Base-by-base conservation (phyloP, 2,888 invertebrate genomes). In the Leptarthrus brevirostris region DNA sequence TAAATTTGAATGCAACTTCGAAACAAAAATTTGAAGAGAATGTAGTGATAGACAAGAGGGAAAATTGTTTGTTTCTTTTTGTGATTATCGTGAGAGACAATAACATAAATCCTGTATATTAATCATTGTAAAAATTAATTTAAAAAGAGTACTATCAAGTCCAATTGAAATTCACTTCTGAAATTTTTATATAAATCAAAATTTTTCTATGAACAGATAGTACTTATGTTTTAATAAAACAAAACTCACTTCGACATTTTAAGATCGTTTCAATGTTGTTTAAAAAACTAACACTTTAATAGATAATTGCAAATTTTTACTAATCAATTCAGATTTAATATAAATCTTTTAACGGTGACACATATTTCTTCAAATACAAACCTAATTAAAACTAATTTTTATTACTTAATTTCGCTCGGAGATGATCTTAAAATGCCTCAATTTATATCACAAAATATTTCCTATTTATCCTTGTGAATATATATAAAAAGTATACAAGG, bases 71-170 rank as follows among this genome's bases (percentile, higher is more conserved):
- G 20, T 44, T 64, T 64, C 44, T 22, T 44, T 64, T 64, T 44
- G 40, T 64, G 64, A 44, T 64, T 64, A 64, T 64, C 47, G 64
- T 64, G 64, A 64, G 64, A 64, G 64, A 64, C 64, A 64, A 64
- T 64, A 64, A 64, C 64, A 22, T 47, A 22, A 64, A 44, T 24
- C 18, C 22, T 64, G 40, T 40, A 44, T 22, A 64, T 64, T 64
- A 64, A 64, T 47, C 47, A 64, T 44, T 47, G 64, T 64, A 64
- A 64, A 64, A 47, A 64, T 34, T 34, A 40, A 61, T n/a, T 44
- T 14, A 20, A 22, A 44, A 44, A 64, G 8, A 24, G 16, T 64
- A 64, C 64, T 64, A 44, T 64, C 64, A 44, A 64, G 20, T 61
- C 24, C 44, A 64, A 64, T 64, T 64, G 64, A 36, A 44, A 20